These are phyloP conservation scores for Protomyctophum bolini DNA, from an alignment of 2,113 vertebrate species.

Conservation along the genomic window DNA sequence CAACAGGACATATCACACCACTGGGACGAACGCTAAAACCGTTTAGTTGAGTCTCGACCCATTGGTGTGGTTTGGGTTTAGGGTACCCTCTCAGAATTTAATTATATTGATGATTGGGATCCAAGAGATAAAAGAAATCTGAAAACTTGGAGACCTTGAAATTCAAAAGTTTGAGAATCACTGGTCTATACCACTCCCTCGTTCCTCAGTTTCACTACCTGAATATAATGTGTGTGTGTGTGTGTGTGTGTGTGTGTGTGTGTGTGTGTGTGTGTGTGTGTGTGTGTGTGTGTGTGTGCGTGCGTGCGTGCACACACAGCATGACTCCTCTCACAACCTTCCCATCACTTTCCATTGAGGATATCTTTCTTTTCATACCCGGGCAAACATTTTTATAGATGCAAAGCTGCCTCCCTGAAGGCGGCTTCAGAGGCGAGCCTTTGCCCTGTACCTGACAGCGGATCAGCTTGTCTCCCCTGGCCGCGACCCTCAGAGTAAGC, in stretches of 20 bases:
- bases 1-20: no score
- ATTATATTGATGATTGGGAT: no score
- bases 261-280: no score
- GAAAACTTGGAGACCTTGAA: no score
- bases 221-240: constrained; percentile 9
- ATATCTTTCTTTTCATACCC: constrained; percentile 64
- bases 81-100: no score
- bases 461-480: constrained; percentile 40
- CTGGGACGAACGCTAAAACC: no score
- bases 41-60: no score
- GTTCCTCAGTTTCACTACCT: constrained; percentile 59
- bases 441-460: constrained; percentile 55
- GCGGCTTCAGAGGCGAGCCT: constrained; percentile 58
- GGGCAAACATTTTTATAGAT: constrained; percentile 73
- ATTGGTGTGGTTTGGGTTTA: no score
- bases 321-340: constrained; percentile 51
- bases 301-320: constrained; percentile 29
- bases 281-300: no score
- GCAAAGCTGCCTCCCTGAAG: constrained; percentile 63
- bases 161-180: no score
- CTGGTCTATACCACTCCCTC: constrained; percentile 19
- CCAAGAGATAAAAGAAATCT: no score
- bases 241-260: no score
- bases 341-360: constrained; percentile 51
- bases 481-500: constrained; percentile 59